Conservation (phyloP, 2,888 invertebrate genomes). For the Lepeophtheirus nordmannii region DNA sequence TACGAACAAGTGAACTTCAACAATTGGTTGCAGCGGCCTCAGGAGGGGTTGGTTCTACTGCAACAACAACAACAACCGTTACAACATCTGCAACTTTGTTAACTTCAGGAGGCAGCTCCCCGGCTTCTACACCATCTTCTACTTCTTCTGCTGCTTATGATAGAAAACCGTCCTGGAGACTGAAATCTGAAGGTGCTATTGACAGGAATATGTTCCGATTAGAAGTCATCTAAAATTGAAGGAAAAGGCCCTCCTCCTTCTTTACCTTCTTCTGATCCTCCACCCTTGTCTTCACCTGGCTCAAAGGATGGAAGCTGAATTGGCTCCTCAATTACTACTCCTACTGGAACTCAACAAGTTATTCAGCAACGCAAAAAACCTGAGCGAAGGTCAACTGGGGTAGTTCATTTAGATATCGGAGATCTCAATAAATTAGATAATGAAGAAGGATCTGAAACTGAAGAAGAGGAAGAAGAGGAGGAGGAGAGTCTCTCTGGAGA, state of each 20-base stretch:
- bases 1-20: constrained; percentile 25
- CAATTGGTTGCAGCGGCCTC: constrained; percentile 37
- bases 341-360: constrained; percentile 59
- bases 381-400: constrained; percentile 84
- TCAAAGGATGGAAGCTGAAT: not conserved
- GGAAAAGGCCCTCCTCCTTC: constrained; percentile 17
- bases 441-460: not conserved
- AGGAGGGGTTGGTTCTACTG: constrained; percentile 28
- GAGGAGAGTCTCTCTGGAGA: not conserved
- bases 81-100: constrained; percentile 25
- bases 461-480: not conserved
- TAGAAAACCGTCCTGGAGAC: constrained; percentile 77
- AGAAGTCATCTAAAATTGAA: constrained; percentile 9
- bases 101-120: not conserved
- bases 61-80: constrained; percentile 27
- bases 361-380: constrained; percentile 76
- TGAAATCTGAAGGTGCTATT: constrained; percentile 55
- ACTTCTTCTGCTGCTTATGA: constrained; percentile 38
- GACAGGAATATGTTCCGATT: constrained; percentile 44
- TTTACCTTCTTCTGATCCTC: not conserved
- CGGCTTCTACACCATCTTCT: constrained; percentile 5
- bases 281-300: not conserved
- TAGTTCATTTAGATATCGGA: constrained; percentile 64
- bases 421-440: constrained; percentile 36
- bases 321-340: not conserved